These are phyloP conservation scores for Loriculus beryllinus DNA, from an alignment of 2,797 vertebrate species.

Conservation along the genomic window DNA sequence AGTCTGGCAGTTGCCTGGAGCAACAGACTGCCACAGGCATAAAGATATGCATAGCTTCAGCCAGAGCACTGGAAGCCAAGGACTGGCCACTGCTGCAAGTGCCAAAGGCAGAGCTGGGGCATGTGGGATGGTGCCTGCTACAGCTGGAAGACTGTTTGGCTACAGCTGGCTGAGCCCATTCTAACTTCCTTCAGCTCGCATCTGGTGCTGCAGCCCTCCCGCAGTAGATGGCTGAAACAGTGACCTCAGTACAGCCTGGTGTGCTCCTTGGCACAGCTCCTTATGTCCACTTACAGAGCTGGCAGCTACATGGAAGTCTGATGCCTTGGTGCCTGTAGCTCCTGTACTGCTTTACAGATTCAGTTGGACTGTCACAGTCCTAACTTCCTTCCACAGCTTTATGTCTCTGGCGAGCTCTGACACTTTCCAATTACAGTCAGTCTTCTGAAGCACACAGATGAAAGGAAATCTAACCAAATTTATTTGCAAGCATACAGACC, in stretches of 20 bases:
- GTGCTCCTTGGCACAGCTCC: background rate
- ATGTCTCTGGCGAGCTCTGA: background rate
- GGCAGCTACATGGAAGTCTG: background rate
- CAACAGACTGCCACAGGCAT: background rate
- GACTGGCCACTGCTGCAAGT: fast-evolving
- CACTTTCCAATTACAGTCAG: no score
- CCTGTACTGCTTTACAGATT: background rate
- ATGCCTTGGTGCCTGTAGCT: background rate
- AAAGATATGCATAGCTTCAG: background rate
- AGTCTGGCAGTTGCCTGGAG: background rate
- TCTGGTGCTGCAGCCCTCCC: background rate
- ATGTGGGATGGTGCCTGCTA: background rate
- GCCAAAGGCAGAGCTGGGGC: background rate
- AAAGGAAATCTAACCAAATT: background rate
- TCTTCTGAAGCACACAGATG: no score
- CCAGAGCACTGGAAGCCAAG: background rate
- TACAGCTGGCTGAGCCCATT: background rate
- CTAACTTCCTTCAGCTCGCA: background rate
- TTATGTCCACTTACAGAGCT: background rate
- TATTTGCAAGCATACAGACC: background rate
- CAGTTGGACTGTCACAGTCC: background rate
- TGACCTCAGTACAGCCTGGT: background rate
- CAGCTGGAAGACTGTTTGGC: background rate
- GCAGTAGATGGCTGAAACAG: background rate
- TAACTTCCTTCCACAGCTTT: background rate